Percentiles rank a stretch among this genome's conserved stretches.
These are phyloP conservation scores for Solenopsis fugax DNA, from an alignment of 1,140 invertebrate species.

Conservation along the genomic window DNA sequence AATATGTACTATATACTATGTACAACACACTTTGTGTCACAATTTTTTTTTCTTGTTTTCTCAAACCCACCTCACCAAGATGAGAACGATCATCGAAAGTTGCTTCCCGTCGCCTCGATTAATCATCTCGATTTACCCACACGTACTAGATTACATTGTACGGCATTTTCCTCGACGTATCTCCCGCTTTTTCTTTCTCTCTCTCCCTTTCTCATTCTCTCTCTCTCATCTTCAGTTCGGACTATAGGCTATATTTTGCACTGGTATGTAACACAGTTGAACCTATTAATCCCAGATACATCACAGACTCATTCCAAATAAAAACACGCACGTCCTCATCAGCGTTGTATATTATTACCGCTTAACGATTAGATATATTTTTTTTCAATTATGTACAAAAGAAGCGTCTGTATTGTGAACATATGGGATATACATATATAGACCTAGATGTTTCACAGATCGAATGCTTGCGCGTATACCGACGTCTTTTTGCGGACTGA, in stretches of 20 bases:
- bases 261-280: conserved; percentile 77
- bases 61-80: conserved; percentile 81
- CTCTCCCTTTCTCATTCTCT: conserved; percentile 46
- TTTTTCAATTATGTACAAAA: conserved; percentile 84
- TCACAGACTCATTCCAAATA: conserved; percentile 85
- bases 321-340: conserved; percentile 84
- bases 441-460: conserved; percentile 70
- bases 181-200: conserved; percentile 47
- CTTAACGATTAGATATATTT: conserved; percentile 82
- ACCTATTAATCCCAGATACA: conserved; percentile 75
- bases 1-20: conserved; percentile 85
- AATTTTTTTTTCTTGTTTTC: conserved; percentile 68
- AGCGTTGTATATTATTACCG: conserved; percentile 78
- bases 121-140: conserved; percentile 14
- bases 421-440: conserved; percentile 66
- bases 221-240: conserved; percentile 38
- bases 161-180: conserved; percentile 7
- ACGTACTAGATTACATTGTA: conserved; percentile 50
- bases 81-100: conserved; percentile 63
- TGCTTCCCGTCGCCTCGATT: conserved; percentile 39
- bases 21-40: conserved; percentile 85
- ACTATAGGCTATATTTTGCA: conserved; percentile 74
- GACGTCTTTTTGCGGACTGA: conserved; percentile 12
- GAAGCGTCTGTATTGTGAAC: conserved; percentile 79
- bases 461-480: conserved; percentile 46